phyloP scores from a whole-genome alignment of 2,888 invertebrate species.

The Lymantria dispar region DNA sequence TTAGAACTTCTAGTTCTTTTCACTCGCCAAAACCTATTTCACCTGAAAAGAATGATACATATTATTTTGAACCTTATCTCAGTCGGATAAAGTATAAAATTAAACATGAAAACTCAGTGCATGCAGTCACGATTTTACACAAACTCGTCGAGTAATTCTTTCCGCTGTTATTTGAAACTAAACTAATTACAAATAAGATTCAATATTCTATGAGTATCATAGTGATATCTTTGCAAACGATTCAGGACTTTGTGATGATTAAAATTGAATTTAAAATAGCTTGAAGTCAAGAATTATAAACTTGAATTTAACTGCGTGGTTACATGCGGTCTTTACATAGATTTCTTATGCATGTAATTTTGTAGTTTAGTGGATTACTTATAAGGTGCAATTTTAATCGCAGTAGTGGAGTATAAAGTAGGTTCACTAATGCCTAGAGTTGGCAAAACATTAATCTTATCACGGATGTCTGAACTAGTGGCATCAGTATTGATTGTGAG shows the following conservation, averaged over 20 bases:
- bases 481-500: conserved; percentile 46
- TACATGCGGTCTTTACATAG: no score
- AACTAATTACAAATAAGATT: neutral
- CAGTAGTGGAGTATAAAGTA: conserved; percentile 5
- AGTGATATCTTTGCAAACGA: neutral
- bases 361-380: neutral
- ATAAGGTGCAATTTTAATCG: conserved; percentile 10
- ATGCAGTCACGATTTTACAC: neutral
- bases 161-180: neutral
- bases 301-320: no score
- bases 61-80: neutral
- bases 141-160: neutral
- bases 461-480: conserved; percentile 24
- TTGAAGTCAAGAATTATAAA: no score
- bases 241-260: no score
- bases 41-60: neutral
- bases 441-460: conserved; percentile 43
- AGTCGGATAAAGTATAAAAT: neutral
- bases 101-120: no score
- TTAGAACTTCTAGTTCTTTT: conserved; percentile 2
- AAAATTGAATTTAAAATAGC: no score
- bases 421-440: conserved; percentile 16
- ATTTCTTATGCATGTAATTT: conserved; percentile 1
- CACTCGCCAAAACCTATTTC: neutral
- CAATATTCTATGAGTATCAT: neutral